phyloP scores from a whole-genome alignment of 2,888 invertebrate species.

The Orthosia gracilis region DNA sequence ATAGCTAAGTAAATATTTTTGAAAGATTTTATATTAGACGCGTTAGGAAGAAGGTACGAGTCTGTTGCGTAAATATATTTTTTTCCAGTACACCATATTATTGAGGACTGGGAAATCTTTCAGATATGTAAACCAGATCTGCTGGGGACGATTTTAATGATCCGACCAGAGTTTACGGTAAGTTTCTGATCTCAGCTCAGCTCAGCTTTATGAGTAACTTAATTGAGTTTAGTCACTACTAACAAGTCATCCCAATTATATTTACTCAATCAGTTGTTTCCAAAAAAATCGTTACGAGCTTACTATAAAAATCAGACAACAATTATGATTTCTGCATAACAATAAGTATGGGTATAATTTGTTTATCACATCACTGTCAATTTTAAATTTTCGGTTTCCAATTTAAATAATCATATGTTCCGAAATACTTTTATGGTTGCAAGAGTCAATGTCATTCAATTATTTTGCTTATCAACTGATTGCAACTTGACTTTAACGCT shows the following conservation, averaged over 20 bases:
- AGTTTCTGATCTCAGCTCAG: background rate
- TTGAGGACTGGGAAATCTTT: background rate
- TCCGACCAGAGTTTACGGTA: no score
- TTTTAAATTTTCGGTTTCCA: conserved; percentile 48
- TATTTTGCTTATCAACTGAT: conserved; percentile 27
- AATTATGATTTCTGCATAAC: conserved; percentile 46
- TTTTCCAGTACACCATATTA: background rate
- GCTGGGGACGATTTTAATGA: background rate
- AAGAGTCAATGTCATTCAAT: conserved; percentile 45
- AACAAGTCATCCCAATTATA: conserved; percentile 22
- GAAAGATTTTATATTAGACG: conserved; percentile 13
- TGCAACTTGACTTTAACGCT: conserved; percentile 5
- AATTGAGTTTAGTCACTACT: conserved; percentile 6
- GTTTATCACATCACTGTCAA: conserved; percentile 57
- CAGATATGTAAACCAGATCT: background rate
- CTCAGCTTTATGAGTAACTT: background rate
- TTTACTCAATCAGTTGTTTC: conserved; percentile 30
- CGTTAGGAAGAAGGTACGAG: background rate
- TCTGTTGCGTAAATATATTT: conserved; percentile 6
- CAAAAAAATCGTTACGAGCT: conserved; percentile 12
- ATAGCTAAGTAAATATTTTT: conserved; percentile 48
- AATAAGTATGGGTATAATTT: conserved; percentile 45
- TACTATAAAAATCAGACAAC: conserved; percentile 37
- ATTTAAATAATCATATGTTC: conserved; percentile 59
- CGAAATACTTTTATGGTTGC: conserved; percentile 33